These are phyloP conservation scores for Mormoops blainvillei DNA, from an alignment of 2,113 vertebrate genomes.

Conservation along the genomic window DNA sequence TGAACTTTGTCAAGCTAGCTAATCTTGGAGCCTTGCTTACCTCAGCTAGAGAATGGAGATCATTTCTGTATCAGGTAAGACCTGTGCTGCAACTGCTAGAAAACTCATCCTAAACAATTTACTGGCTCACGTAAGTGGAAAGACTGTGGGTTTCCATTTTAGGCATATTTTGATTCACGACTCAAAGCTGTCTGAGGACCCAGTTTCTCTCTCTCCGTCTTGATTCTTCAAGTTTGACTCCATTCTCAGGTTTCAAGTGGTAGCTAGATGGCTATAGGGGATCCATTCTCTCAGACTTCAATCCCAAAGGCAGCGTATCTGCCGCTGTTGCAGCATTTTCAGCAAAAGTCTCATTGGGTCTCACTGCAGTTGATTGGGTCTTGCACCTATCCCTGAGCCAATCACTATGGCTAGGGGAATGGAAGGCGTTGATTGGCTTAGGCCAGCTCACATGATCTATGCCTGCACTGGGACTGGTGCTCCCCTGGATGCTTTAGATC, in stretches of 20 bases:
- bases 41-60: neutral
- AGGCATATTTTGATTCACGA: neutral
- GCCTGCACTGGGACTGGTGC: accelerated
- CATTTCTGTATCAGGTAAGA: neutral
- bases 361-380: neutral
- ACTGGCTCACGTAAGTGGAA: neutral
- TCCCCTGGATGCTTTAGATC: neutral
- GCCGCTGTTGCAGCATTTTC: neutral
- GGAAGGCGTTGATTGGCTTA: neutral
- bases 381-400: neutral
- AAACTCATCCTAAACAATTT: neutral
- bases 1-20: neutral
- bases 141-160: neutral
- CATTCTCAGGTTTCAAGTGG: neutral
- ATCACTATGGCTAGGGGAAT: neutral
- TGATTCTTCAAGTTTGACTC: neutral
- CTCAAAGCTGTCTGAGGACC: neutral
- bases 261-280: neutral
- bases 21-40: neutral
- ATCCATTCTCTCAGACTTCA: neutral
- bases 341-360: neutral
- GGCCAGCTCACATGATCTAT: neutral
- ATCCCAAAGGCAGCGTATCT: neutral
- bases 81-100: neutral
- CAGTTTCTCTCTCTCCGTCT: neutral